Evolutionary conservation across 2,113 vertebrate genomes (phyloP), one percentile per base, ranked within the genome.

Genomic region (Ammodramus savannarum): DNA sequence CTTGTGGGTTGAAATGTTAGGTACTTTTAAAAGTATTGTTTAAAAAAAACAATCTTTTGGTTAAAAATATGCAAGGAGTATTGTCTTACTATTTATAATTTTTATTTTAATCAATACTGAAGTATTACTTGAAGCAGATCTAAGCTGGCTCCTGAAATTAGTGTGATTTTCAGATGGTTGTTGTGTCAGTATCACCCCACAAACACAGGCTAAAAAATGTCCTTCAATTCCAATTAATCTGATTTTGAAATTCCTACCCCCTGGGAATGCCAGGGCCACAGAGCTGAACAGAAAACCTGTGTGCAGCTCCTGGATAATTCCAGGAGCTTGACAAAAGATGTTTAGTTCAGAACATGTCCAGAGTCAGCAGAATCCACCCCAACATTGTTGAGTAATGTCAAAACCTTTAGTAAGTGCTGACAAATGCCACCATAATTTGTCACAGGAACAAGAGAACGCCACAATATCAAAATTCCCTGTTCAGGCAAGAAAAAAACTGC

Each of bases 11-110:
- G 22, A 48, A 72, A 58, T 76, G 10, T 54, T 21, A 16, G 3
- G 16, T 32, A 14, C 2, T 18, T 61, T 68, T 59, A 59, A 48
- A 71, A 43, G 11, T 25, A 23, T 51, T 58, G 7, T 3, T 52
- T 14, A 32, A 71, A 26, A 83, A 1, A 10, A 1, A 0, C 17
- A 46, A 13, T 1, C 0, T 62, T 41, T 49, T 25, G 22, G 7
- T 59, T 90, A 46, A 83, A 88, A 83, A 31, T 16, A 34, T 14
- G 3, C 31, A 13, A 55, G n/a, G 16, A 90, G 31, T 23, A 9
- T 10, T 59, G 15, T 31, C 5, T 68, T 69, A 63, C 52, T 58
- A 69, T 51, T 85, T 14, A 68, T 26, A 55, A 22, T 4, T 39
- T 43, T 71, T 39, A 16, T 71, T 38, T 54, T 10, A 39, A 20